Evolutionary conservation across 64 coral and sea anemone species (phyloP).

Genomic region (Montipora cactus): DNA sequence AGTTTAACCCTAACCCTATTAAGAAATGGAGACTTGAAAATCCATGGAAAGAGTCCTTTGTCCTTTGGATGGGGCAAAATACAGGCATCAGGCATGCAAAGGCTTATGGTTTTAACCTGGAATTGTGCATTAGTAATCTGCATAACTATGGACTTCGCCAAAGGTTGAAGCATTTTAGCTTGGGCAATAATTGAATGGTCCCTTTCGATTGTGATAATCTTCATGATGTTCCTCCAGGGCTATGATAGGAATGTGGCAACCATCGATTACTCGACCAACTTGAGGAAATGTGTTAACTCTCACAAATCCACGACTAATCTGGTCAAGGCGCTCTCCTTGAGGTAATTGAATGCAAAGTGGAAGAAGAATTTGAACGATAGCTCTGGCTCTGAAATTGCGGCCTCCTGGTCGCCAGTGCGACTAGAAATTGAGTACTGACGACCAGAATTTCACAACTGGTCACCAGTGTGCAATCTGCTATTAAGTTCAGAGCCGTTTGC

Average conservation of each 20-base stretch:
- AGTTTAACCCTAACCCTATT: background rate
- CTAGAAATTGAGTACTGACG: too few species aligned
- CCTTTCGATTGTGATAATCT: constrained; percentile 58
- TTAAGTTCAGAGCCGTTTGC: too few species aligned
- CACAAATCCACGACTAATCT: constrained; percentile 42
- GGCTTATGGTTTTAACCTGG: background rate
- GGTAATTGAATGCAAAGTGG: background rate
- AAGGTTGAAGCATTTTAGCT: background rate
- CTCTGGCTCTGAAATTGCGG: background rate
- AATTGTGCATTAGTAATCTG: constrained; percentile 12
- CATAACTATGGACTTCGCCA: constrained; percentile 1
- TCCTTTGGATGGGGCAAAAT: background rate
- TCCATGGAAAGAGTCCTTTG: background rate
- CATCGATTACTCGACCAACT: constrained; percentile 49
- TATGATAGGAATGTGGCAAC: constrained; percentile 60
- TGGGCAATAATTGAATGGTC: constrained; percentile 46
- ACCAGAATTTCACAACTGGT: too few species aligned
- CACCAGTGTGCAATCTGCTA: too few species aligned
- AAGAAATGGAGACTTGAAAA: constrained; percentile 4
- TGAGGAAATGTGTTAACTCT: constrained; percentile 49
- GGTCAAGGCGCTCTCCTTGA: background rate
- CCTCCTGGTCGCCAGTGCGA: too few species aligned
- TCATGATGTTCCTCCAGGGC: constrained; percentile 47
- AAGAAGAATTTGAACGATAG: background rate
- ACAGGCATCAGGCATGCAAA: constrained; percentile 6